phyloP scores from a whole-genome alignment of 2,888 invertebrate genomes.

The Liodrosophila aerea region DNA sequence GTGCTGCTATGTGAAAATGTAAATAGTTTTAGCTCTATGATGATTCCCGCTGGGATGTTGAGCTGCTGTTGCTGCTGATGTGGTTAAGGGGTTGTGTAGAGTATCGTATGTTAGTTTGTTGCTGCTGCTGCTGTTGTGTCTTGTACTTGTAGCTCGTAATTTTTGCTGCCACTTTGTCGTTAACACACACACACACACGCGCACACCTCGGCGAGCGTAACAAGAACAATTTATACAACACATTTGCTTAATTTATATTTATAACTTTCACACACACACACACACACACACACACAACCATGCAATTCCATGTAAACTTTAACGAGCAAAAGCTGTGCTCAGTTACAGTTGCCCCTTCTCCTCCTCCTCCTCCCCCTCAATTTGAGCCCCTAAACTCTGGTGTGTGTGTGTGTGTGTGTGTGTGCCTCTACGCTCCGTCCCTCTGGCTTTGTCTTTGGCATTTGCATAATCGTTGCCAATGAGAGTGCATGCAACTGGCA shows the following conservation, averaged over 20 bases:
- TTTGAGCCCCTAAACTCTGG: not conserved
- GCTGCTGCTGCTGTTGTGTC: conserved; percentile 25
- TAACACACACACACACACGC: conserved; percentile 25
- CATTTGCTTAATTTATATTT: conserved; percentile 78
- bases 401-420: not conserved
- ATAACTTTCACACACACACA: conserved; percentile 53
- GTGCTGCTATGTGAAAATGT: no score
- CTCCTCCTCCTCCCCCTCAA: not conserved
- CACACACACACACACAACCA: conserved; percentile 13
- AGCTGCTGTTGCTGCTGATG: conserved; percentile 1
- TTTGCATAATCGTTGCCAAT: conserved; percentile 69
- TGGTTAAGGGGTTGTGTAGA: not conserved
- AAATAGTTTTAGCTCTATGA: no score
- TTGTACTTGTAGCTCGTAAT: conserved; percentile 62
- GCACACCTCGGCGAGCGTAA: conserved; percentile 31
- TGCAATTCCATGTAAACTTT: conserved; percentile 39
- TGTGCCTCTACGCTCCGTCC: not conserved
- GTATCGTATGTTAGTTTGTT: no score
- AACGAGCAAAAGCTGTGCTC: conserved; percentile 20
- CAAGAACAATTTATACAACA: conserved; percentile 72
- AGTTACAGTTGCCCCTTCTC: conserved; percentile 9
- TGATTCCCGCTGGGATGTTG: conserved; percentile 1
- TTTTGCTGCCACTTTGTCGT: conserved; percentile 62
- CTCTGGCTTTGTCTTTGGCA: conserved; percentile 40
- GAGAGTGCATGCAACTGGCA: conserved; percentile 51